Conservation (phyloP, 2,113 vertebrate genomes). For the Neolamprologus sp. region DNA sequence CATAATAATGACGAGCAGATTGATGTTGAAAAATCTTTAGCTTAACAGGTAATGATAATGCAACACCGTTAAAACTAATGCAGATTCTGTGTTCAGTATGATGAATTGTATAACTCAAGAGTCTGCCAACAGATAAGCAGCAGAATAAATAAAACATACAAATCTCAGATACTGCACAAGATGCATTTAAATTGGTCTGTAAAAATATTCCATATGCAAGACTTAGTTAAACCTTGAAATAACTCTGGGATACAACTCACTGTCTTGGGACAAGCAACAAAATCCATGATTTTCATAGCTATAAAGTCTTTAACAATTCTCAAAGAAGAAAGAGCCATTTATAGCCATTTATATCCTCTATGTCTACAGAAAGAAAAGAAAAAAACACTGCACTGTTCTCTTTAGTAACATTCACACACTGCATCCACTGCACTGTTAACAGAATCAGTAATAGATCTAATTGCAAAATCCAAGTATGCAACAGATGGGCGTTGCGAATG, state of each 20-base stretch:
- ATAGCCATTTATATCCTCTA: not conserved
- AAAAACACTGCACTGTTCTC: not conserved
- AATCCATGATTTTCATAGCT: not conserved
- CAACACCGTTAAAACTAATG: not conserved
- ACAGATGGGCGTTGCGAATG: conserved; percentile 14
- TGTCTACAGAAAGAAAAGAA: not conserved
- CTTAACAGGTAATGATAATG: not conserved
- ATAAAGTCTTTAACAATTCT: not conserved
- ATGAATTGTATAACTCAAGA: not conserved
- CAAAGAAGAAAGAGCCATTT: not conserved
- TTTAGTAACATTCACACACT: not conserved
- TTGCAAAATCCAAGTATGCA: not conserved
- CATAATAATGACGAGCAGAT: not conserved
- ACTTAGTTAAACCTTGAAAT: not conserved
- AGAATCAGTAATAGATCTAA: not conserved
- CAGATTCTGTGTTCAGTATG: not conserved
- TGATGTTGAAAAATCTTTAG: not conserved
- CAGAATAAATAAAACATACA: not conserved
- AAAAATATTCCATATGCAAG: not conserved
- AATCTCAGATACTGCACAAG: not conserved
- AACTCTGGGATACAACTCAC: not conserved
- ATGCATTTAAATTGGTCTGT: not conserved
- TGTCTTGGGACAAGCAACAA: not conserved
- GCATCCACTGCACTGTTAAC: not conserved
- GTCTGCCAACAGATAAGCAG: not conserved